Evolutionary conservation across 1,140 invertebrate genomes (phyloP).

Genomic region (Drosophila neocordata): DNA sequence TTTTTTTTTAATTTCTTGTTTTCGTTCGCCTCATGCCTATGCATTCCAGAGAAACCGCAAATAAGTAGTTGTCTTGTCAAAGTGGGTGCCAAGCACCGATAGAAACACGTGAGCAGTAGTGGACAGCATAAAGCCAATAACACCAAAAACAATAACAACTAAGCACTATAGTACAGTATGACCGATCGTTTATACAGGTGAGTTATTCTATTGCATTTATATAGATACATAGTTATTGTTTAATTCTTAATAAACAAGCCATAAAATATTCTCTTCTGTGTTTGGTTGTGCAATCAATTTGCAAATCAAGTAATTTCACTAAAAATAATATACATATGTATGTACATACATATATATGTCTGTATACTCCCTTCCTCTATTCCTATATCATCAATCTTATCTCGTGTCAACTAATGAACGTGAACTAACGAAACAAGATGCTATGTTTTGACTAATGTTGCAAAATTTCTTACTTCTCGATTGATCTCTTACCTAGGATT

Average conservation of each 20-base stretch:
- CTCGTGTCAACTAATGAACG: not conserved
- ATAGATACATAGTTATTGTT: not conserved
- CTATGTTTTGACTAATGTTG: no score
- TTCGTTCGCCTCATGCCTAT: not conserved
- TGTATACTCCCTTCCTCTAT: no score
- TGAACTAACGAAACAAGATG: not conserved
- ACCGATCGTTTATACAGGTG: constrained; percentile 52
- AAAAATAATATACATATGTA: not conserved
- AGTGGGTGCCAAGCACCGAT: constrained; percentile 37
- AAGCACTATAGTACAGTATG: constrained; percentile 25
- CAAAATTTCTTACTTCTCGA: no score
- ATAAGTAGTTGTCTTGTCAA: constrained; percentile 5
- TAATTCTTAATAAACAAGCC: constrained; percentile 5
- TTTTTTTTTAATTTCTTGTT: constrained; percentile 19
- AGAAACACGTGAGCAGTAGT: constrained; percentile 5
- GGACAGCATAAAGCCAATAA: constrained; percentile 26
- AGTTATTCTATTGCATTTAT: constrained; percentile 18
- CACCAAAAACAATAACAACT: not conserved
- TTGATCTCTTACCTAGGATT: no score
- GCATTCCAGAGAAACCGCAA: constrained; percentile 48
- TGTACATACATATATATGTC: no score
- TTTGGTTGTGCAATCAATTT: constrained; percentile 10
- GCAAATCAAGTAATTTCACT: constrained; percentile 4
- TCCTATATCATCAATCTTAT: not conserved
- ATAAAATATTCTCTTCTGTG: constrained; percentile 15